Evolutionary conservation across 2,797 vertebrate species (phyloP).

Genomic region (Simalia tracyae): DNA sequence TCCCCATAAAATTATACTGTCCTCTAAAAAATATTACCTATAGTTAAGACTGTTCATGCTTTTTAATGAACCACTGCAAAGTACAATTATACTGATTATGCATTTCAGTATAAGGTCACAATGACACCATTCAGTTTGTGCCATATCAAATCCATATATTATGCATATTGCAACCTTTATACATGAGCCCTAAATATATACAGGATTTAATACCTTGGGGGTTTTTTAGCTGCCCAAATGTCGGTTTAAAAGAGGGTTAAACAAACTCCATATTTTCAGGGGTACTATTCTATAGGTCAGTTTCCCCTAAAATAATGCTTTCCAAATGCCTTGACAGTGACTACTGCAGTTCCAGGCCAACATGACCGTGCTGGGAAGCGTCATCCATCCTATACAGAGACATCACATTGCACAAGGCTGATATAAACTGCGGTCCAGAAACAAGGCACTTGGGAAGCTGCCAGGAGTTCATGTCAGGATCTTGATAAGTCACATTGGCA

Average conservation of each 20-base stretch:
- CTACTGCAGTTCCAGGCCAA: background rate
- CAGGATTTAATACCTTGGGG: background rate
- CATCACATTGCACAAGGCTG: too few relatives aligned
- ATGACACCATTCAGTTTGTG: background rate
- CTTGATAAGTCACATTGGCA: background rate
- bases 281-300: background rate
- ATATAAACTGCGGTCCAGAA: background rate
- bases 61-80: background rate
- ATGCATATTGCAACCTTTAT: background rate
- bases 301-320: background rate
- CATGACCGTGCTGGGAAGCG: background rate
- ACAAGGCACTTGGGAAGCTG: background rate
- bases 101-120: background rate
- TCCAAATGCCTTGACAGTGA: background rate
- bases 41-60: background rate
- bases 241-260: background rate
- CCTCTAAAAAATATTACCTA: background rate
- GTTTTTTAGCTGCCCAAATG: background rate
- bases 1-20: constrained; percentile 22
- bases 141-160: background rate
- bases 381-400: background rate
- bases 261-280: background rate
- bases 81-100: background rate
- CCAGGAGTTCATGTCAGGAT: background rate
- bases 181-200: background rate